phyloP scores from a whole-genome alignment of 2,113 vertebrate species.

The Lepus europaeus region DNA sequence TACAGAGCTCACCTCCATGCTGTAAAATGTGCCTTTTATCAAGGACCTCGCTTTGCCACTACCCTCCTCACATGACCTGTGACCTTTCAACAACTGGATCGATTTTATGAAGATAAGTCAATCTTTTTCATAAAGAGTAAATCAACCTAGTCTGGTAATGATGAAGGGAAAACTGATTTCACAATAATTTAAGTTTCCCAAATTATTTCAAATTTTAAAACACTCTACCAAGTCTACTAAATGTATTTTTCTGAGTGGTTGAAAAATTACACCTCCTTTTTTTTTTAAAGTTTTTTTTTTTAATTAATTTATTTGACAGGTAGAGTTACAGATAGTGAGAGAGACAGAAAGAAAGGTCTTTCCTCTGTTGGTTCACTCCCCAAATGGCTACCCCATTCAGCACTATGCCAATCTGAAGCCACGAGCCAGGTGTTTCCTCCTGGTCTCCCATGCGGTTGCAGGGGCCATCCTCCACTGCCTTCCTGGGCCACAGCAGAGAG shows the following conservation, averaged over 20 bases:
- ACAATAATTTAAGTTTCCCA: neutral
- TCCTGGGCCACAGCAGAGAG: too few relatives aligned
- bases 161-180: slow-evolving; percentile 40
- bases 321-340: too few relatives aligned
- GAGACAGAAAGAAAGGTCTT: too few relatives aligned
- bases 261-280: slow-evolving; percentile 27
- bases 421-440: too few relatives aligned
- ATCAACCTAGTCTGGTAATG: neutral
- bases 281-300: neutral
- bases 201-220: slow-evolving; percentile 59
- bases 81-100: neutral
- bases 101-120: slow-evolving; percentile 40
- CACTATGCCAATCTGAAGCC: too few relatives aligned
- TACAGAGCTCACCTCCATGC: neutral
- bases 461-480: too few relatives aligned
- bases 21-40: neutral
- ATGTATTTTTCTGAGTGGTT: neutral
- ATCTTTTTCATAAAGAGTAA: neutral
- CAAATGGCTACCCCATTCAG: too few relatives aligned
- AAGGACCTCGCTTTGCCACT: neutral
- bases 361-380: too few relatives aligned
- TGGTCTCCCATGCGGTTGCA: too few relatives aligned
- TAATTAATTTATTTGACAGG: too few relatives aligned
- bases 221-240: neutral
- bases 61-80: neutral